Conservation (phyloP, 2,797 vertebrate species). For the Prunella strophiata region DNA sequence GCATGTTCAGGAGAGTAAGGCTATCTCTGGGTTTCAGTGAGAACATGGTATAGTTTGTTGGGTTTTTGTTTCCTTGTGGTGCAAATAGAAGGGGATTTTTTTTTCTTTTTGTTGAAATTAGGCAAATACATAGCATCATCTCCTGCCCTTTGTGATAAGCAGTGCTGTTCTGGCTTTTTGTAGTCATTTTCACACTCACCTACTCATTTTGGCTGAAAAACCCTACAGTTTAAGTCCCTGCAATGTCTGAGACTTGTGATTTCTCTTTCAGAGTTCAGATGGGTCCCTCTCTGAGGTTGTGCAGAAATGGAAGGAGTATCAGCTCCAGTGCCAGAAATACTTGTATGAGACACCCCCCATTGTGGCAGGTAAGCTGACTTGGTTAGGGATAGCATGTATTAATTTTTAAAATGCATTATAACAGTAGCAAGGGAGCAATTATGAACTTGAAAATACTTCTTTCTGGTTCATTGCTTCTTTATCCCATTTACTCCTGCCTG, state of each 20-base stretch:
- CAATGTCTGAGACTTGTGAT: background rate
- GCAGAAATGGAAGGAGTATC: conserved; percentile 82
- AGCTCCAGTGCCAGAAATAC: conserved; percentile 75
- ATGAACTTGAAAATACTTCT: background rate
- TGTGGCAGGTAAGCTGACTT: conserved; percentile 65
- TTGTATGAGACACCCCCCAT: conserved; percentile 71
- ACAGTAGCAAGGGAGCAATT: background rate
- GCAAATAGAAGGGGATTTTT: background rate
- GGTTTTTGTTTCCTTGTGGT: rapidly evolving
- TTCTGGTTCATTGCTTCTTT: background rate
- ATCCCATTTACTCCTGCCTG: background rate
- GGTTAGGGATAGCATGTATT: background rate
- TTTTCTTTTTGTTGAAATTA: background rate
- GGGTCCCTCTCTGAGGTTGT: conserved; percentile 77
- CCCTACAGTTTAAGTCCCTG: background rate
- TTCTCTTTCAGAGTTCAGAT: conserved; percentile 72
- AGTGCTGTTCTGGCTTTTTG: background rate
- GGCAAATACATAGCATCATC: background rate
- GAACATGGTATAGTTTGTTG: rapidly evolving
- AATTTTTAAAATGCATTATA: background rate
- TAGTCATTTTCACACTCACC: background rate
- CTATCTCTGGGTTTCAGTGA: background rate
- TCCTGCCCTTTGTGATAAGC: background rate
- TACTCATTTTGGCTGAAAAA: background rate
- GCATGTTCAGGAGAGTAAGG: background rate